These are phyloP conservation scores for Sebastes nivosus DNA, from an alignment of 2,797 vertebrate species.

Conservation along the genomic window DNA sequence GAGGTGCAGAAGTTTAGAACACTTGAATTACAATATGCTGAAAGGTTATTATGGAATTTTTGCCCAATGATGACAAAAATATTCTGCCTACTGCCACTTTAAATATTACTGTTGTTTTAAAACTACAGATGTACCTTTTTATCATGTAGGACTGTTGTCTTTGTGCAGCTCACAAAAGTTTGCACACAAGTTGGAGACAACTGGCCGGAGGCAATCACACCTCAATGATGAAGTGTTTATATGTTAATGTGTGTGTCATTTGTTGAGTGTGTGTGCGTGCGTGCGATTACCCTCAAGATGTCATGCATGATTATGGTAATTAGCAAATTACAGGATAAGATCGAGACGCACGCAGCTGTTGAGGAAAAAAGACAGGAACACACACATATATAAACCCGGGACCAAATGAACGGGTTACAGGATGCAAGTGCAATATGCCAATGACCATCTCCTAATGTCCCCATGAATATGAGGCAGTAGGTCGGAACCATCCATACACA, in stretches of 20 bases:
- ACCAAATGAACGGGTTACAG: not conserved
- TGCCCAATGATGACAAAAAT: too few species aligned
- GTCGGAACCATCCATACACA: constrained; percentile 35
- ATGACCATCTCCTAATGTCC: constrained; percentile 54
- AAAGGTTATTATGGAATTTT: too few species aligned
- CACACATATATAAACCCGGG: not conserved
- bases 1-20: too few species aligned
- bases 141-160: not conserved
- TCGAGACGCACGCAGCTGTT: constrained; percentile 25
- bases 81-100: too few species aligned
- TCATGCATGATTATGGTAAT: constrained; percentile 55
- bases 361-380: not conserved
- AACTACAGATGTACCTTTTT: too few species aligned
- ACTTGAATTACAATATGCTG: too few species aligned
- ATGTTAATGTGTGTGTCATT: not conserved
- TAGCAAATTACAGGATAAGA: constrained; percentile 53
- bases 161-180: not conserved
- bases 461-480: constrained; percentile 45
- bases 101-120: too few species aligned
- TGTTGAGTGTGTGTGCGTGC: not conserved
- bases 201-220: constrained; percentile 33
- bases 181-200: not conserved
- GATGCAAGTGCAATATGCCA: constrained; percentile 25
- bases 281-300: constrained; percentile 28
- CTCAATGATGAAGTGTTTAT: not conserved